Base-by-base conservation (phyloP, 1,140 invertebrate genomes). In the Zaprionus nigranus region DNA sequence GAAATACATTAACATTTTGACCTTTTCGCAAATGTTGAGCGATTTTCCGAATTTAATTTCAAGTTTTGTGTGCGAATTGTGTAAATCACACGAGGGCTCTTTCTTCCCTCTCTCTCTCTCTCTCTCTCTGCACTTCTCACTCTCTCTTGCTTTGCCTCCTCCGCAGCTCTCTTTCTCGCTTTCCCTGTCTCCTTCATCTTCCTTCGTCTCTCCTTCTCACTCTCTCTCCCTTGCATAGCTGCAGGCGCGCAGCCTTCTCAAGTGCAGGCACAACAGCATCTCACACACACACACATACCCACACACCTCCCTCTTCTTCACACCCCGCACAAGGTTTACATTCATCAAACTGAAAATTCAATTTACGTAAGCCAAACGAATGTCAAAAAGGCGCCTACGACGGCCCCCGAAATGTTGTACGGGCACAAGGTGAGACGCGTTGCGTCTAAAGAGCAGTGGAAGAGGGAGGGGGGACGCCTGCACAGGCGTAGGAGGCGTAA, bases 1-100 rank as follows among this genome's bases (percentile, higher is more conserved):
- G 78, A 88, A 88, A 88, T 90, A 88, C 84, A 88, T 88, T 88
- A 88, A 84, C 78, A 88, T 88, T 88, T 84, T 90, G 81, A 88
- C 84, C 84, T 88, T 88, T 88, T 49, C 30, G 68, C 54, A 56
- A 46, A 81, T 74, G 73, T 66, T 72, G 63, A 56, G 54, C 54
- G 38, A 60, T 66, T 69, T 43, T 54, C 57, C 78, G 69, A 87
- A 87, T 87, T 87, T 87, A 83, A 83, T 87, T 83, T 87, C 80
- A 69, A 87, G 80, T 87, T 82, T 76, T 82, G 67, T 82, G 82
- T 64, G 78, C 36, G 36, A 38, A 15, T 38, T 38, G 36, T 46
- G 40, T 46, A 43, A 43, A 46, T 46, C 40, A 46, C 40, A 46
- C 40, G 40, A n/a, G 6, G n/a, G 11, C 22, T 1, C 20, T 20